Evolutionary conservation across 2,113 vertebrate species (phyloP).

Genomic region (Tyto alba): DNA sequence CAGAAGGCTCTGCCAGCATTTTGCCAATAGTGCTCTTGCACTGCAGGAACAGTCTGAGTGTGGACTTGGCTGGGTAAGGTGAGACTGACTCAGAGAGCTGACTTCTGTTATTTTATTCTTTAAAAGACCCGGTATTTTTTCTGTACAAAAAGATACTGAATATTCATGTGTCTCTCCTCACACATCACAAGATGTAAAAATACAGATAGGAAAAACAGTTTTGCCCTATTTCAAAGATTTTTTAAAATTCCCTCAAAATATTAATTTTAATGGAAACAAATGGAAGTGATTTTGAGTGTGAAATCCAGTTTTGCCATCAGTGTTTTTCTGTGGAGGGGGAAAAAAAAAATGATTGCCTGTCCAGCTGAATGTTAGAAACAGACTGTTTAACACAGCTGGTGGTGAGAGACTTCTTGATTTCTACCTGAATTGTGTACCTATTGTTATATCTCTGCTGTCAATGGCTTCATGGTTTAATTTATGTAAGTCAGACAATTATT

Average conservation of each 20-base stretch:
- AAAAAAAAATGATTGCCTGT: background rate
- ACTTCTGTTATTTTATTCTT: conserved; percentile 5
- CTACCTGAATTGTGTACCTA: background rate
- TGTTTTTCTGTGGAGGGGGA: background rate
- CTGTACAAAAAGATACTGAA: background rate
- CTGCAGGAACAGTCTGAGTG: background rate
- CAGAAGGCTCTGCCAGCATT: background rate
- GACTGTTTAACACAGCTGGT: background rate
- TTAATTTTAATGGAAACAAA: background rate
- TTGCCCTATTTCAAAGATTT: background rate
- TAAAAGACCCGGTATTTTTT: background rate
- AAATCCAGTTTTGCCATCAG: background rate
- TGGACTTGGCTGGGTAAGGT: conserved; percentile 7
- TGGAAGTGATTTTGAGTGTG: background rate
- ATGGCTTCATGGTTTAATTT: background rate
- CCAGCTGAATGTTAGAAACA: background rate
- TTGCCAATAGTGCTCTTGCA: background rate
- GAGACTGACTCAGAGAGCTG: background rate
- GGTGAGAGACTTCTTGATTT: background rate
- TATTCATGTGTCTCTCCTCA: background rate
- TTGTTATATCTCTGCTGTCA: background rate
- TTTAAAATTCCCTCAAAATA: background rate
- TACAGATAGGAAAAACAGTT: background rate
- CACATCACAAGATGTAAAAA: background rate
- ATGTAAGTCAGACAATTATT: background rate